Conservation (phyloP, 2,113 vertebrate genomes). For the Leucopsar rothschildi region DNA sequence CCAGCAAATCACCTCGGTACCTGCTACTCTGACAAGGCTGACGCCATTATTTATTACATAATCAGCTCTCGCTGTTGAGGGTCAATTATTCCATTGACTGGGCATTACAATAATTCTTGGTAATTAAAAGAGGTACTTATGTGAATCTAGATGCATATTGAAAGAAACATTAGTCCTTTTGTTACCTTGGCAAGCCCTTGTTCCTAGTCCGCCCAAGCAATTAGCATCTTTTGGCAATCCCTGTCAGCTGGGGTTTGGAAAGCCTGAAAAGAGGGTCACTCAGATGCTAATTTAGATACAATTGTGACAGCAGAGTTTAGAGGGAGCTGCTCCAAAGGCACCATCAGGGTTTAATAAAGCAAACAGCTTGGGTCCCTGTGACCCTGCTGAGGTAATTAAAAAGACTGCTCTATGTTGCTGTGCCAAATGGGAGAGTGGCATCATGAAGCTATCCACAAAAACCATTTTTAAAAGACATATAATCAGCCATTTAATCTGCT, state of each 20-base stretch:
- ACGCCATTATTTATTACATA: slow-evolving; percentile 73
- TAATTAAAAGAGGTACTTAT: slow-evolving; percentile 82
- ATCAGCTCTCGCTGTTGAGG: slow-evolving; percentile 71
- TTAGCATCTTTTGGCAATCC: slow-evolving; percentile 82
- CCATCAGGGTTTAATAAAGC: slow-evolving; percentile 81
- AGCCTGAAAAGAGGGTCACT: slow-evolving; percentile 72
- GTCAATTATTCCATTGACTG: slow-evolving; percentile 80
- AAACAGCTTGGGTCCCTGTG: slow-evolving; percentile 77
- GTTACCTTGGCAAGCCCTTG: slow-evolving; percentile 74
- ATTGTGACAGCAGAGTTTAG: slow-evolving; percentile 77
- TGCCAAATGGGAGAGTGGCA: slow-evolving; percentile 71
- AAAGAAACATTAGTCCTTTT: slow-evolving; percentile 83
- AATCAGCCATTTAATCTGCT: slow-evolving; percentile 79
- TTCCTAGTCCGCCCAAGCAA: slow-evolving; percentile 76
- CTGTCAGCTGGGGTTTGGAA: slow-evolving; percentile 74
- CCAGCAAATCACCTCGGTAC: slow-evolving; percentile 59
- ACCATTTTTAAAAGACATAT: slow-evolving; percentile 63
- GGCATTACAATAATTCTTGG: slow-evolving; percentile 79
- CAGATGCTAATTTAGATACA: slow-evolving; percentile 88
- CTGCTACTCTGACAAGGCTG: slow-evolving; percentile 68
- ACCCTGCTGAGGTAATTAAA: slow-evolving; percentile 81
- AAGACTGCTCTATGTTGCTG: slow-evolving; percentile 69
- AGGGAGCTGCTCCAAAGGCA: slow-evolving; percentile 65
- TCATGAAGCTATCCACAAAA: slow-evolving; percentile 58
- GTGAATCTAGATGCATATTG: slow-evolving; percentile 75